These are phyloP conservation scores for Zalophus californianus DNA, from an alignment of 2,797 vertebrate species.

Conservation along the genomic window DNA sequence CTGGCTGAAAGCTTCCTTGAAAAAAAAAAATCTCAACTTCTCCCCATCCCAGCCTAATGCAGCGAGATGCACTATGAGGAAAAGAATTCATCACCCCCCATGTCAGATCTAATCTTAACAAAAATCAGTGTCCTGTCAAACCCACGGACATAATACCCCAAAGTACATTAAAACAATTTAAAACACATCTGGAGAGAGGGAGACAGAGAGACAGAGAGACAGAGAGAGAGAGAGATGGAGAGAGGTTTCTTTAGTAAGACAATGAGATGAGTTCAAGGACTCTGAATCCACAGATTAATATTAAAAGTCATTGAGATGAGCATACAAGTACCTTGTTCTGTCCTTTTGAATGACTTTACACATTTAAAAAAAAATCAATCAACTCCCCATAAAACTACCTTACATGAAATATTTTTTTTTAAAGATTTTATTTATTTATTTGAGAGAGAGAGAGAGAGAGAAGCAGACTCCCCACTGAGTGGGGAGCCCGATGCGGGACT, in stretches of 20 bases:
- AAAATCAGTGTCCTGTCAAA: constrained; percentile 61
- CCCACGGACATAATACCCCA: constrained; percentile 15
- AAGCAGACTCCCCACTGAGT: too few species aligned
- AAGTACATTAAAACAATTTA: constrained; percentile 23
- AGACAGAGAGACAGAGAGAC: neutral
- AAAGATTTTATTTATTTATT: too few species aligned
- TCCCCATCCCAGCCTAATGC: neutral
- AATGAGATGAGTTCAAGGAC: neutral
- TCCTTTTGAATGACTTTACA: neutral
- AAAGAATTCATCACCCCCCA: constrained; percentile 1
- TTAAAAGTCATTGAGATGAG: neutral
- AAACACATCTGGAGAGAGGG: neutral
- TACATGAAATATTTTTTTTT: neutral
- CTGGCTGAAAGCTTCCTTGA: neutral
- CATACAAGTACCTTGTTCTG: neutral
- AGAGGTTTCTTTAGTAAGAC: neutral
- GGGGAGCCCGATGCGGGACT: too few species aligned
- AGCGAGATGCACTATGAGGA: neutral
- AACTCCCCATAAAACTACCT: neutral
- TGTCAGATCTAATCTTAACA: constrained; percentile 54
- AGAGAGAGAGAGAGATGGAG: neutral
- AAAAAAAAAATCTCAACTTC: constrained; percentile 1
- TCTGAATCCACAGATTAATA: neutral
- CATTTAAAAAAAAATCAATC: neutral
- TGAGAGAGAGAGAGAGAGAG: too few species aligned